Base-by-base conservation (phyloP, 2,797 vertebrate species). In the Enteromius thamalakanensis region DNA sequence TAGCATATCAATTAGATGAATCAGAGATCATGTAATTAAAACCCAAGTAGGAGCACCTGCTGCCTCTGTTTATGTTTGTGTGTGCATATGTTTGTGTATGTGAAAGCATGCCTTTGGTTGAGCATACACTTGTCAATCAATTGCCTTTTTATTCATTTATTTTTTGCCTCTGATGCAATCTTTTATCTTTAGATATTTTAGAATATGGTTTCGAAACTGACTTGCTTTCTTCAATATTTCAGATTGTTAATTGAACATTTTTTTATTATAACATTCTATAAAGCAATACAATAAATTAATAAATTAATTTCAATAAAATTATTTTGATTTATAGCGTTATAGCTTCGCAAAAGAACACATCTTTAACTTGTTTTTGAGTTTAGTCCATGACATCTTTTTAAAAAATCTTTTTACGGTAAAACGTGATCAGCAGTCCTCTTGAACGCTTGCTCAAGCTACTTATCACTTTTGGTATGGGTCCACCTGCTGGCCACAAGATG, bases 11-110 rank as follows among this genome's bases (percentile, higher is more conserved):
- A 94, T 95, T 94, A 95, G 89, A 93, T 90, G 92, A 95, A 95
- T 94, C 92, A 94, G 93, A 94, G 93, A 94, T 95, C 93, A 94
- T 95, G 94, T 95, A 95, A 95, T 95, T 95, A 95, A 94, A 93
- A 92, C 94, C 93, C 92, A 94, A 93, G 93, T 92, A 93, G 90
- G 89, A 94, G 93, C 95, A 95, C 94, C 95, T 95, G 95, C 94
- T 95, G 93, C 94, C 93, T 93, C 89, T 83, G 80, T 81, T 81
- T 86, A 76, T 86, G 82, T 87, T 83, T 82, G 65, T 88, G 70
- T 88, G 86, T 86, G 75, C 81, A 87, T 80, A 67, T 60, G 74
- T 49, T 37, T 68, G 80, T 75, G 69, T 82, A 8, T 67, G 75
- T 79, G 75, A 76, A 37, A 55, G n/a, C 37, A 65, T 74, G 67